Evolutionary conservation across 2,888 invertebrate species (phyloP), one percentile per base, ranked within the genome.

Genomic region (Syrista parreyssii): DNA sequence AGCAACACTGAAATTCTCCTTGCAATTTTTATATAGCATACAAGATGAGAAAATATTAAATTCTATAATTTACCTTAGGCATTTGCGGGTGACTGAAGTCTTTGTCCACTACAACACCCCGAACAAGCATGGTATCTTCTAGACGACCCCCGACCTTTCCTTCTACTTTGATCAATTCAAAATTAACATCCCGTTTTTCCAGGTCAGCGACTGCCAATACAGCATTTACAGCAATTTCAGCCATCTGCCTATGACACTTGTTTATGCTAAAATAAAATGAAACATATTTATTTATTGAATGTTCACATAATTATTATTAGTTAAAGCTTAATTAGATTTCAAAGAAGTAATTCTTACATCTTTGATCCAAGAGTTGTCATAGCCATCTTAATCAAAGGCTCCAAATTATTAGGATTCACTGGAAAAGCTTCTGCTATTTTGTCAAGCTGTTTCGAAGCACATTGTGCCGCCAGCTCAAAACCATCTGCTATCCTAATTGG

Each of bases 51-150:
- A 4, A 40, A 40, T 40, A 40, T 40, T 4, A 40, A 40, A 40
- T 40, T 12, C 12, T 40, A 55, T 35, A 1, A 78, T 15, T 76
- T 86, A 95, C 95, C 93, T 98, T 99, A 0, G 99, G 99, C 99
- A 99, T 99, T 93, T 99, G 99, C 68, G 99, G 98, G 93, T 99
- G 99, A 86, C 98, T 98, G 95, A 99, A 98, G 83, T 99, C 98
- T 93, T 99, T 99, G 91, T 99, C 99, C 23, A 99, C 95, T 80
- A 99, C 96, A 0, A 99, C 99, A 78, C 99, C 99, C 85, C 96
- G 96, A 31, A 99, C 98, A 79, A 99, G 93, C 93, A 97, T 95
- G 0, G 99, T 98, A 91, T 99, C 99, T 91, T 99, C 99, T 92
- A 99, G 94, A 80, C 96, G 95, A 4, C 99, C 99, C 31, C 99